Percentiles rank a stretch among this genome's conserved stretches.
Evolutionary conservation across 2,113 vertebrate species (phyloP).

Genomic region (Mus spicilegus): DNA sequence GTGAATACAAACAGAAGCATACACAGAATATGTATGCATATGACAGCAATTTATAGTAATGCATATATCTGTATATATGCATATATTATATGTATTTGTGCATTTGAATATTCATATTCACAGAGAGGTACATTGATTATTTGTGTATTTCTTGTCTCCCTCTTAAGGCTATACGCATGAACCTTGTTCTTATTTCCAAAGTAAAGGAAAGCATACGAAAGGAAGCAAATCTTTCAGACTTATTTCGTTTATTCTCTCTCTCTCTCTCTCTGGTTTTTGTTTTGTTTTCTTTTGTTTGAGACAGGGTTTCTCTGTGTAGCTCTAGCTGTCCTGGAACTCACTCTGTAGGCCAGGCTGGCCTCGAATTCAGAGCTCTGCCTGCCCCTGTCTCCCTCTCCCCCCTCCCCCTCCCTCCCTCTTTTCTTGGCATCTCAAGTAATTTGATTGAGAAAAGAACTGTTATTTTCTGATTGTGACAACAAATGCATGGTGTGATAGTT

Average conservation of each 20-base stretch:
- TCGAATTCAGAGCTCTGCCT: too few relatives aligned
- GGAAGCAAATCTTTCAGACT: slow-evolving; percentile 28
- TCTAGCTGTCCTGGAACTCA: too few relatives aligned
- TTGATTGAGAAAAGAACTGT: neutral
- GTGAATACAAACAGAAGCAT: neutral
- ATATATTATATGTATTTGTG: neutral
- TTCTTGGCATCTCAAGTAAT: slow-evolving; percentile 20
- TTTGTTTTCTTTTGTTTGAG: too few relatives aligned
- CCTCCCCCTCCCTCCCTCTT: too few relatives aligned
- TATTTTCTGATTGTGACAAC: neutral
- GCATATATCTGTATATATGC: neutral
- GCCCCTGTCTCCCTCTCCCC: neutral
- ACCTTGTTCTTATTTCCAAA: neutral
- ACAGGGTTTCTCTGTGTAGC: too few relatives aligned
- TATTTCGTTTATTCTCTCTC: neutral
- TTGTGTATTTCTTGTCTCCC: neutral
- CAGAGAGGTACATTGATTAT: neutral
- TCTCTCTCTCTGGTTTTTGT: too few relatives aligned
- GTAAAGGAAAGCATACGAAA: slow-evolving; percentile 16
- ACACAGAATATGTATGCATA: neutral
- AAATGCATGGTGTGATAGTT: neutral
- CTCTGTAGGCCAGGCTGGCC: too few relatives aligned
- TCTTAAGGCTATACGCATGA: neutral
- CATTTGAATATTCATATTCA: neutral
- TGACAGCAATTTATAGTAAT: neutral